These are phyloP conservation scores for Gambelia wislizenii DNA, from an alignment of 2,797 vertebrate species.

Conservation along the genomic window DNA sequence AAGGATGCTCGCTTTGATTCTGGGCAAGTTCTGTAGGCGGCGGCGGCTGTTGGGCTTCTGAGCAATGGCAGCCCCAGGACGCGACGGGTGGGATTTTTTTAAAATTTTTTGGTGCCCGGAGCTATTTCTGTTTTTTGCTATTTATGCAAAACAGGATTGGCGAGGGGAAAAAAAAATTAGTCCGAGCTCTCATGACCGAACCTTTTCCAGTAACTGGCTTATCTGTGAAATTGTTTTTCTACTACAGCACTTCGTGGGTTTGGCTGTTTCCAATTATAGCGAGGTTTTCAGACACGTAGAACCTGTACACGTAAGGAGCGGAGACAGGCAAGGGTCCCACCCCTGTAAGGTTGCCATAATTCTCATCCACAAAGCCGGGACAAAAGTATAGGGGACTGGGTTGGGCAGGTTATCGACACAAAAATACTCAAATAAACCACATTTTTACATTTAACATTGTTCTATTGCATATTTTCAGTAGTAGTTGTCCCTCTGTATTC, in stretches of 20 bases:
- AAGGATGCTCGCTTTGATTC: too few species aligned
- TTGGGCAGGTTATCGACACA: too few species aligned
- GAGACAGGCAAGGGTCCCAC: too few species aligned
- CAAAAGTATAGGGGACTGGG: too few species aligned
- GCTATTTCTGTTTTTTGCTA: conserved; percentile 23
- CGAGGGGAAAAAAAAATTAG: background rate
- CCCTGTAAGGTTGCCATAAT: too few species aligned
- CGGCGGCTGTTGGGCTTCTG: background rate
- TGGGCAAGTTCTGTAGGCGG: too few species aligned
- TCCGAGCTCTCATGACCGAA: background rate
- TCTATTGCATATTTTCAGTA: too few species aligned
- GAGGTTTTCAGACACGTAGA: background rate
- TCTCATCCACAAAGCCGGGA: too few species aligned
- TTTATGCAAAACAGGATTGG: background rate
- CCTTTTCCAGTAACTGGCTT: conserved; percentile 49
- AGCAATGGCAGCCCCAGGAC: background rate
- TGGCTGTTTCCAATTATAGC: background rate
- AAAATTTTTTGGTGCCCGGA: background rate
- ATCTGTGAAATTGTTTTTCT: background rate
- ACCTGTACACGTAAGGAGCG: background rate
- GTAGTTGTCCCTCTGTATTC: too few species aligned
- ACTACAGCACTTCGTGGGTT: background rate
- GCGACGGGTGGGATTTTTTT: background rate
- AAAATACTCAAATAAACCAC: too few species aligned
- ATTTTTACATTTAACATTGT: too few species aligned